phyloP scores from a whole-genome alignment of 2,888 invertebrate genomes.

The Drosophila helvetica region DNA sequence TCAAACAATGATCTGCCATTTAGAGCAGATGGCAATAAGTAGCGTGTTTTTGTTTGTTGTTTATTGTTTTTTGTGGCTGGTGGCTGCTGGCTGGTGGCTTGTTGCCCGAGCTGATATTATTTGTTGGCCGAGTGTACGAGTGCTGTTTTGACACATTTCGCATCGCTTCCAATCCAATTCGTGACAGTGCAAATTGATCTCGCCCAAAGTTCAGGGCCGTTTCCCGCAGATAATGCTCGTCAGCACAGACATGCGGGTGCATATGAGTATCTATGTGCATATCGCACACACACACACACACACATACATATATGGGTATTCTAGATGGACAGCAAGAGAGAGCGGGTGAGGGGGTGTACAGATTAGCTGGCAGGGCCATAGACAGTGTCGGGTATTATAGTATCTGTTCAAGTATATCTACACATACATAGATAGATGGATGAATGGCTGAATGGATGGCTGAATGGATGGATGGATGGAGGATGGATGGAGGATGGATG shows the following conservation, averaged over 20 bases:
- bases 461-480: neutral
- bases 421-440: neutral
- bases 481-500: neutral
- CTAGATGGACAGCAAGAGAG: slow-evolving; percentile 18
- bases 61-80: no score
- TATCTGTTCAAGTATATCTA: slow-evolving; percentile 1
- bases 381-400: slow-evolving; percentile 6
- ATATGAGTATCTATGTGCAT: slow-evolving; percentile 7
- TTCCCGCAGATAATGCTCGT: slow-evolving; percentile 21
- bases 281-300: neutral
- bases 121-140: slow-evolving; percentile 26
- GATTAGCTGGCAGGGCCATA: slow-evolving; percentile 33
- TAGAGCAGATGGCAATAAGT: slow-evolving; percentile 16
- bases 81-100: no score
- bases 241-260: slow-evolving; percentile 23
- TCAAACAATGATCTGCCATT: slow-evolving; percentile 60
- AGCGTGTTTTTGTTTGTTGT: neutral
- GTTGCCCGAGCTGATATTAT: slow-evolving; percentile 1
- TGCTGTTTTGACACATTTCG: slow-evolving; percentile 65
- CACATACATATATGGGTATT: slow-evolving; percentile 12
- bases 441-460: neutral
- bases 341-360: neutral
- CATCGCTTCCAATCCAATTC: slow-evolving; percentile 48
- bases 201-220: slow-evolving; percentile 71
- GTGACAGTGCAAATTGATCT: slow-evolving; percentile 72